Base-by-base conservation (phyloP, 2,888 invertebrate genomes). In the Zhengitettix transpicula region DNA sequence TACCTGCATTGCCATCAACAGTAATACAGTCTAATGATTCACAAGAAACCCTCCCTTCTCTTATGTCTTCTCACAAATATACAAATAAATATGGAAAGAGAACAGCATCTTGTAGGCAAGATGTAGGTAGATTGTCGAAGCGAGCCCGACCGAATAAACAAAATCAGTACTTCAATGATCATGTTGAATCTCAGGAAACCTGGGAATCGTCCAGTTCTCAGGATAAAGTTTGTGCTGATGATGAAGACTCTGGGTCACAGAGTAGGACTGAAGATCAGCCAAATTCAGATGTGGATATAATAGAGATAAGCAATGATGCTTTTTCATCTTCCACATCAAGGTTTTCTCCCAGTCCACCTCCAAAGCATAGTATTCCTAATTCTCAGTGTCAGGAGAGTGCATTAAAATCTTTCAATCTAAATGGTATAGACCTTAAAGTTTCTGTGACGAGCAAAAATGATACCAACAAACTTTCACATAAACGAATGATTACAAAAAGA, bases 1-100 rank as follows among this genome's bases (percentile, higher is more conserved):
- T 69, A 69, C 55, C 68, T 69, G 64, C 70, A 72, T 67, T 71
- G 71, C 55, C 59, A 12, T 56, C 58, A 12, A 47, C 57, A 41
- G 28, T 42, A 11, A 54, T 17, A 10, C 28, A 47, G 52, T 47
- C 56, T 15, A 42, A 60, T 52, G 52, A 58, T 8, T 17, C 63
- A 28, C 54, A 41, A 55, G 59, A 63, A 15, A 40, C 59, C 14
- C 54, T 60, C 53, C 58, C 62, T 1, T 44, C 60, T 41, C 42
- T 60, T 12, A 60, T 60, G 42, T 60, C 61, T 54, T 58, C 61
- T 41, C 63, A 61, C 44, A 63, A 61, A 42, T 61, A 59, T 40
- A 59, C 61, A 9, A 60, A 61, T 28, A 63, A 61, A 2, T 63
- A 63, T 59, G 58, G 58, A 11, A 63, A 63, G 53, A 63, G 58